These are phyloP conservation scores for Aethina tumida DNA, from an alignment of 1,140 invertebrate species.

Conservation along the genomic window DNA sequence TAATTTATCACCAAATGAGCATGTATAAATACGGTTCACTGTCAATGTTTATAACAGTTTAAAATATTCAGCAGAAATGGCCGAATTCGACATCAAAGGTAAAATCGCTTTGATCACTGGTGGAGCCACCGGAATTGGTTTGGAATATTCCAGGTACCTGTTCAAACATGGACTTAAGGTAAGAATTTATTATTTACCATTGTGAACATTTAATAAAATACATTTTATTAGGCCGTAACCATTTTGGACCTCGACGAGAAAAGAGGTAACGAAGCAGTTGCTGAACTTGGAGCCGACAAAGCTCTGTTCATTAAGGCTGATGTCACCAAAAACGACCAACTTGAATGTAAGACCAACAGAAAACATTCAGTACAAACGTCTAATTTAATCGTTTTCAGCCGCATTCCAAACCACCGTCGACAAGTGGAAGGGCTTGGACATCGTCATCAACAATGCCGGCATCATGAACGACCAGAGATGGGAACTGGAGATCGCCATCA, in stretches of 20 bases:
- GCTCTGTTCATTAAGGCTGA: slow-evolving; percentile 25
- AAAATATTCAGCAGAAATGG: slow-evolving; percentile 21
- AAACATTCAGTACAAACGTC: background rate
- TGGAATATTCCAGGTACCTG: slow-evolving; percentile 54
- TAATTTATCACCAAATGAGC: too few relatives aligned
- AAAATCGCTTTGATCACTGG: slow-evolving; percentile 66
- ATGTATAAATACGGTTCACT: too few relatives aligned
- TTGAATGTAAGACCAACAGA: slow-evolving; percentile 17
- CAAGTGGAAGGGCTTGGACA: slow-evolving; percentile 35
- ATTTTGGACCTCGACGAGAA: slow-evolving; percentile 21
- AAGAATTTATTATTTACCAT: slow-evolving; percentile 25
- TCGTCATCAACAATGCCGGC: slow-evolving; percentile 43
- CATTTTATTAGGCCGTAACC: slow-evolving; percentile 21
- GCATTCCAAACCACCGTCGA: slow-evolving; percentile 32
- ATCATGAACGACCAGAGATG: slow-evolving; percentile 40
- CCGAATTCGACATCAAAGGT: slow-evolving; percentile 40
- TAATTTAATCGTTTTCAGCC: slow-evolving; percentile 21
- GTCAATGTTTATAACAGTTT: too few relatives aligned
- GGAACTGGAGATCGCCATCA: slow-evolving; percentile 39
- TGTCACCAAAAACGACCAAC: slow-evolving; percentile 20
- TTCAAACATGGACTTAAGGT: slow-evolving; percentile 63
- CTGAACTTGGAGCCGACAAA: slow-evolving; percentile 18
- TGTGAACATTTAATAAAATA: too few relatives aligned
- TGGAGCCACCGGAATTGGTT: slow-evolving; percentile 60
- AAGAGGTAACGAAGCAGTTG: slow-evolving; percentile 17